Evolutionary conservation across 2,888 invertebrate genomes (phyloP).

Genomic region (Chironomus riparius): DNA sequence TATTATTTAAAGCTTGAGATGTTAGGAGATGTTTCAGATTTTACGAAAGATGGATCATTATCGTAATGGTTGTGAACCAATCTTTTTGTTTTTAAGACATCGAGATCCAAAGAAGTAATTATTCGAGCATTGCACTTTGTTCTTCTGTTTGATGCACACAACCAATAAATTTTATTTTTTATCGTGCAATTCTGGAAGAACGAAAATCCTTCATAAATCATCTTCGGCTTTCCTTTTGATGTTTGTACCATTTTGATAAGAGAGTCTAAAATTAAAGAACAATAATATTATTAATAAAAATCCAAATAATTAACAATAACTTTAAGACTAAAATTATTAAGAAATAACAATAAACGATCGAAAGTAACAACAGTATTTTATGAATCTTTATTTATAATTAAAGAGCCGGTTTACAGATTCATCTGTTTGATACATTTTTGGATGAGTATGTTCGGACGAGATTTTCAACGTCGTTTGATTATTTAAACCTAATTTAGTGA

Average conservation of each 20-base stretch:
- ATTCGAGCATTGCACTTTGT: conserved; percentile 34
- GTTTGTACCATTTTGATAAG: conserved; percentile 6
- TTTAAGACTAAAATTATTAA: too few species aligned
- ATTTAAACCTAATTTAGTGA: conserved; percentile 12
- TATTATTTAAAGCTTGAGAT: too few species aligned
- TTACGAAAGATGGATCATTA: neutral
- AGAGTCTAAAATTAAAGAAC: neutral
- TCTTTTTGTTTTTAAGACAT: conserved; percentile 32
- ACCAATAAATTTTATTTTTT: conserved; percentile 31
- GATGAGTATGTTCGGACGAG: neutral
- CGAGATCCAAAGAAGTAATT: conserved; percentile 30
- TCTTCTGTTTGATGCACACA: conserved; percentile 33
- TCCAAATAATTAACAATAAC: neutral
- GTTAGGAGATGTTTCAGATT: too few species aligned
- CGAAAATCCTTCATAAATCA: conserved; percentile 34
- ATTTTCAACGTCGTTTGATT: neutral
- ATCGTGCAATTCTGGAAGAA: conserved; percentile 34
- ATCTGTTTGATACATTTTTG: neutral
- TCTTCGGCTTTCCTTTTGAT: conserved; percentile 33
- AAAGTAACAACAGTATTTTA: too few species aligned
- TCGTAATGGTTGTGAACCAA: conserved; percentile 32
- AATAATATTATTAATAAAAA: neutral
- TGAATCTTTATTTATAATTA: conserved; percentile 1
- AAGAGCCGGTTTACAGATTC: neutral
- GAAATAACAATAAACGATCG: too few species aligned